Conservation (phyloP, 2,113 vertebrate genomes). For the Mungos mungo region DNA sequence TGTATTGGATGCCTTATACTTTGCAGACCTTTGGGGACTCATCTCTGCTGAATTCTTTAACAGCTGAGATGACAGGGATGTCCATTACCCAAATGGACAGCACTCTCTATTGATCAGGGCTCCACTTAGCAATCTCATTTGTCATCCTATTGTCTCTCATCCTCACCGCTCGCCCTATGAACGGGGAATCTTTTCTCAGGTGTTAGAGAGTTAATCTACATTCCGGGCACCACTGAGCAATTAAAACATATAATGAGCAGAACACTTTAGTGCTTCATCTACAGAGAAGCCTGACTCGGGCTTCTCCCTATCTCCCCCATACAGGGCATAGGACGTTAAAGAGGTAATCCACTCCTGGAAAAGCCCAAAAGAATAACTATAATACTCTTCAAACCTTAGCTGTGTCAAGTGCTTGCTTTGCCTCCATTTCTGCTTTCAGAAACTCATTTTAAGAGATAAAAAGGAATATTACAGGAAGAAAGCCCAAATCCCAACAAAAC, state of each 20-base stretch:
- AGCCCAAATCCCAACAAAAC: conserved; percentile 73
- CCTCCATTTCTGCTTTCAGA: conserved; percentile 57
- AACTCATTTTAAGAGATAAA: conserved; percentile 76
- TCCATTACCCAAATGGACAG: conserved; percentile 97
- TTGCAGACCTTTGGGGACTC: conserved; percentile 89
- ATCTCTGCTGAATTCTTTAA: conserved; percentile 88
- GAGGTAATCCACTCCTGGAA: conserved; percentile 59
- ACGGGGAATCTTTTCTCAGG: conserved; percentile 79
- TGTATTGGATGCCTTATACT: conserved; percentile 74
- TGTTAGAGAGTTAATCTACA: conserved; percentile 85
- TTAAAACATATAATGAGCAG: conserved; percentile 78
- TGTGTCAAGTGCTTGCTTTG: conserved; percentile 57
- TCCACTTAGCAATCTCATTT: conserved; percentile 87
- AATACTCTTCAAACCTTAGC: conserved; percentile 53
- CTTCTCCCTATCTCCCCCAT: not conserved
- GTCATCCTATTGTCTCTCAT: conserved; percentile 89
- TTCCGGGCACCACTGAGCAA: conserved; percentile 79
- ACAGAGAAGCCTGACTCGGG: conserved; percentile 31
- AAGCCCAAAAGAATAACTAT: conserved; percentile 57
- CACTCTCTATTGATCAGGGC: conserved; percentile 92
- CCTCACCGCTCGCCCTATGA: conserved; percentile 83
- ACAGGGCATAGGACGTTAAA: conserved; percentile 48
- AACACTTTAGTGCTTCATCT: conserved; percentile 10
- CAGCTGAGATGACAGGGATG: conserved; percentile 88
- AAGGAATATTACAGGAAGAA: conserved; percentile 64